A percentile compares a stretch with the other conserved stretches of the same genome.
Conservation (phyloP, 2,888 invertebrate species). For the Kuschelorhynchus macadamiae region DNA sequence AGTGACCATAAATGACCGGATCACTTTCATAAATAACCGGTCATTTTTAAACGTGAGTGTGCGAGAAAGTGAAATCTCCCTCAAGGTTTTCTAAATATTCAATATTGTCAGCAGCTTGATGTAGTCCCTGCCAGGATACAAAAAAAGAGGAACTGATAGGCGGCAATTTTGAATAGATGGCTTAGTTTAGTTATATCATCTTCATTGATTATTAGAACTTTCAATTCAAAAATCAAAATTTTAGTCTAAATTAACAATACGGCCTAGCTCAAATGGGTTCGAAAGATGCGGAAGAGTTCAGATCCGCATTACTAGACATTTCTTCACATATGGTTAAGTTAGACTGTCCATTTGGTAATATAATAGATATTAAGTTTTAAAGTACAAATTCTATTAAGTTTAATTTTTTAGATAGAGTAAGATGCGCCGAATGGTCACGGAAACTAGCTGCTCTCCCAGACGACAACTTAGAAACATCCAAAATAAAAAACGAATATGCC, state of each 20-base stretch:
- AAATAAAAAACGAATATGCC: conserved; percentile 71
- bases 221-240: conserved; percentile 19
- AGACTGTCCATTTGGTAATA: conserved; percentile 65
- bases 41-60: no score
- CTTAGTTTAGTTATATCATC: neutral
- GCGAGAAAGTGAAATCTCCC: no score
- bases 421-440: conserved; percentile 71
- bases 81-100: no score
- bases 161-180: conserved; percentile 2
- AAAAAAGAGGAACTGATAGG: no score
- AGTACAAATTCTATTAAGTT: no score
- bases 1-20: no score
- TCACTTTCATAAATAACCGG: no score
- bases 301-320: conserved; percentile 65
- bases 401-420: conserved; percentile 68
- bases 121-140: no score
- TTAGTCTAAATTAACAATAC: conserved; percentile 7
- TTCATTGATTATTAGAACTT: no score
- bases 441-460: conserved; percentile 69
- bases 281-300: conserved; percentile 66
- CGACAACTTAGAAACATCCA: conserved; percentile 67
- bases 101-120: no score
- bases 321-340: conserved; percentile 63
- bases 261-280: conserved; percentile 62
- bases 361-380: neutral